Evolutionary conservation across 2,113 vertebrate genomes (phyloP).

Genomic region (Trematomus loennbergii): DNA sequence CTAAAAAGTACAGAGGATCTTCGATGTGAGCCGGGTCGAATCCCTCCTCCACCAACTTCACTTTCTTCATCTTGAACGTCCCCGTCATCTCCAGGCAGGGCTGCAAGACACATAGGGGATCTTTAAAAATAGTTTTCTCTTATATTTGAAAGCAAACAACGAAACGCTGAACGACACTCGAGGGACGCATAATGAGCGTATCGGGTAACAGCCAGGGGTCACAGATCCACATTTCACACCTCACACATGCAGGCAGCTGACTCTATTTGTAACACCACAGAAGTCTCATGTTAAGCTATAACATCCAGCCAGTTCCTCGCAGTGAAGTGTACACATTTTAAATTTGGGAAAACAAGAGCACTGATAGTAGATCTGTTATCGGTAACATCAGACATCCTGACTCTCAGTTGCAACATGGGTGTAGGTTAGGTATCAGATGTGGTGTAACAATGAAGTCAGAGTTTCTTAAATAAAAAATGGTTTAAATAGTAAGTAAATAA

Average conservation of each 20-base stretch:
- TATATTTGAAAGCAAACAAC: not conserved
- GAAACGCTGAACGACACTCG: not conserved
- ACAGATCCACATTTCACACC: not conserved
- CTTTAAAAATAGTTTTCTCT: not conserved
- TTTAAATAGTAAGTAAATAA: too few relatives aligned
- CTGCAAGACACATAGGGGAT: slow-evolving; percentile 71
- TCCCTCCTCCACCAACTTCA: slow-evolving; percentile 87
- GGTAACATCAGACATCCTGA: not conserved
- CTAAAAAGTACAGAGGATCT: slow-evolving; percentile 88
- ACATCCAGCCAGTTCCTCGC: not conserved
- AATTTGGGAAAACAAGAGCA: not conserved
- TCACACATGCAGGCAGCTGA: not conserved
- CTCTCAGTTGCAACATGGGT: not conserved
- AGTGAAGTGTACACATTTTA: not conserved
- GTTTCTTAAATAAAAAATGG: too few relatives aligned
- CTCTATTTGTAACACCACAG: not conserved
- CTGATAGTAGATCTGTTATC: not conserved
- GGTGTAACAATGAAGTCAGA: too few relatives aligned
- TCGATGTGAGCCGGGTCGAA: slow-evolving; percentile 82
- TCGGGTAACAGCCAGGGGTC: not conserved
- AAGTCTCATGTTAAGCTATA: not conserved
- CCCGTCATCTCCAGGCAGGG: slow-evolving; percentile 86
- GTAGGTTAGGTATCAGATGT: not conserved
- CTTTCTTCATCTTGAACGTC: slow-evolving; percentile 92
- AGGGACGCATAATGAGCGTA: not conserved